phyloP scores from a whole-genome alignment of 2,113 vertebrate genomes.

The Corythaixoides concolor region DNA sequence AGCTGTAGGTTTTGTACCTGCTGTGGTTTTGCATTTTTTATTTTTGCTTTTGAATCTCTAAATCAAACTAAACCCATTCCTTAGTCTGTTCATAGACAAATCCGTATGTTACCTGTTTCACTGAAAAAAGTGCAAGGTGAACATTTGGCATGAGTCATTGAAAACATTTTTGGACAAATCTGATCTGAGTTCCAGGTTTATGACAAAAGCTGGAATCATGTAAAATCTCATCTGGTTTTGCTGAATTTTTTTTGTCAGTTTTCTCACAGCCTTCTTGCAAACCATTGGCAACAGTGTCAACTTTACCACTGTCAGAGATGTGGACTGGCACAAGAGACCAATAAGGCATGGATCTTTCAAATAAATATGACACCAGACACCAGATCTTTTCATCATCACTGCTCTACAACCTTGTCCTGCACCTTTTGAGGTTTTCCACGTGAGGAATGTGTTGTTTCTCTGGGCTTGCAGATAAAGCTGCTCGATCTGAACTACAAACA shows the following conservation, averaged over 20 bases:
- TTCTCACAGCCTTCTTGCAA: neutral
- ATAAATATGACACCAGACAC: neutral
- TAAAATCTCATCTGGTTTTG: constrained; percentile 2
- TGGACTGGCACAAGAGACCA: neutral
- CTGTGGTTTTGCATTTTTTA: neutral
- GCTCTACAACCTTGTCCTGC: neutral
- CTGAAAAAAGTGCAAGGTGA: neutral
- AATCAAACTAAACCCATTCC: neutral
- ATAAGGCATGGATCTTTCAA: neutral
- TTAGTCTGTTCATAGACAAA: neutral
- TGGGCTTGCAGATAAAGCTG: neutral
- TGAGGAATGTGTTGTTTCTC: neutral
- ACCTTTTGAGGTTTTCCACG: neutral
- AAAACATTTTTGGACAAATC: neutral
- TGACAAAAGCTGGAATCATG: neutral
- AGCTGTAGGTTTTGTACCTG: neutral
- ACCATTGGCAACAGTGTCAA: neutral
- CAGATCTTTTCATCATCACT: neutral
- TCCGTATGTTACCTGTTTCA: neutral
- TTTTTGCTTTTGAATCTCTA: neutral
- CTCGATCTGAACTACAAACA: neutral
- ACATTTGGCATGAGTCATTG: neutral
- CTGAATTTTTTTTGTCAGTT: neutral
- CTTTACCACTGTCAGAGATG: neutral
- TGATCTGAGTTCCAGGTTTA: constrained; percentile 2